phyloP scores from a whole-genome alignment of 2,888 invertebrate species.

The Griposia aprilina region DNA sequence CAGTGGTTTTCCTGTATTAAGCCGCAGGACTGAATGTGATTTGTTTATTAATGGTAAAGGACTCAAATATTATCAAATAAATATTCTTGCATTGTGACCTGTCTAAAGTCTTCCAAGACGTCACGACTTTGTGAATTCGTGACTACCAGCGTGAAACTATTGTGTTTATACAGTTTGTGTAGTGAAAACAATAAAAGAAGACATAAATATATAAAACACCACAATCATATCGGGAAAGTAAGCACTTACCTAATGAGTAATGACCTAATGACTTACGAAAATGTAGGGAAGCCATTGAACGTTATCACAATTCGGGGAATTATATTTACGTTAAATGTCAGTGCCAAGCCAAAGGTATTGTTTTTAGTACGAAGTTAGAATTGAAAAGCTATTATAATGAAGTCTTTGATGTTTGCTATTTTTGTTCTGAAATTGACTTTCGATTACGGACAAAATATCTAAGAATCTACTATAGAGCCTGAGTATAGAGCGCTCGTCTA shows the following conservation, averaged over 20 bases:
- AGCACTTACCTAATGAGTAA: neutral
- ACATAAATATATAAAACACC: neutral
- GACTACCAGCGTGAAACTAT: neutral
- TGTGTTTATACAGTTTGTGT: neutral
- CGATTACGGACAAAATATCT: neutral
- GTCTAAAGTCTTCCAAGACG: neutral
- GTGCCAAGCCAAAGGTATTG: slow-evolving; percentile 1
- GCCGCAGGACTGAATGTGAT: slow-evolving; percentile 14
- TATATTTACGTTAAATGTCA: slow-evolving; percentile 18
- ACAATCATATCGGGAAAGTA: neutral
- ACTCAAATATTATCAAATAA: neutral
- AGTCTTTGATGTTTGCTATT: slow-evolving; percentile 27
- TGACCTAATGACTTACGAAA: too few species aligned
- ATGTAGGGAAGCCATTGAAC: too few species aligned
- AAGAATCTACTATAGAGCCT: too few species aligned
- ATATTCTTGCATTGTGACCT: neutral
- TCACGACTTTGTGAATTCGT: neutral
- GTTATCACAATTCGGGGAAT: too few species aligned
- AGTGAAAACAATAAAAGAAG: slow-evolving; percentile 2
- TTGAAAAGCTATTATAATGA: slow-evolving; percentile 17
- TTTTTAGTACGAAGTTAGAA: slow-evolving; percentile 15
- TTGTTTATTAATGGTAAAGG: slow-evolving; percentile 2
- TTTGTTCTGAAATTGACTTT: slow-evolving; percentile 13
- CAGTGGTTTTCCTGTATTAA: slow-evolving; percentile 5
- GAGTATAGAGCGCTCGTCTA: neutral